A percentile compares a stretch with the other conserved stretches of the same genome.
Conservation (phyloP, 1,140 invertebrate genomes). For the Ephestia elutella region DNA sequence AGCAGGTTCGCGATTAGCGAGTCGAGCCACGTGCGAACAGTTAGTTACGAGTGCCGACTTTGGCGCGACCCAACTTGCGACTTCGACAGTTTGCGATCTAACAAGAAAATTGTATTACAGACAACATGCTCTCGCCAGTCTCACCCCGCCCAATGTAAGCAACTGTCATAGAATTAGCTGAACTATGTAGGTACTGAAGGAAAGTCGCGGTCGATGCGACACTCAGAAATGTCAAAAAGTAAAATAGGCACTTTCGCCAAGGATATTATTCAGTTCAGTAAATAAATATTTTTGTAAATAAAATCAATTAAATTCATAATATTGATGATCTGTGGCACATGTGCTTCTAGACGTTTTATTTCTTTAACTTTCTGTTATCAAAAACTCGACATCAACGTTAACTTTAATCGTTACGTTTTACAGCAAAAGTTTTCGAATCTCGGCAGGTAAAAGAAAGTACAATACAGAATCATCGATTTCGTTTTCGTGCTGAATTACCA, state of each 20-base stretch:
- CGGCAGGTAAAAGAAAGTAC: background rate
- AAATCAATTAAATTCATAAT: too few species aligned
- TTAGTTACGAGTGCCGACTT: conserved; percentile 26
- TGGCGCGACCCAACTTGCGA: conserved; percentile 19
- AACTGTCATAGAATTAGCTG: background rate
- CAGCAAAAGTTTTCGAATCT: background rate
- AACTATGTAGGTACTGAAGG: background rate
- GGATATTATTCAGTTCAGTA: too few species aligned
- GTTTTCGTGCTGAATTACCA: background rate
- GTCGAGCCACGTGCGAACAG: conserved; percentile 20
- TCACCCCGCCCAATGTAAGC: background rate
- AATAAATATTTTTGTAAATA: too few species aligned
- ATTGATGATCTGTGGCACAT: too few species aligned
- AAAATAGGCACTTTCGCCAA: too few species aligned
- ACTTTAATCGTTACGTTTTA: background rate
- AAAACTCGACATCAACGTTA: background rate
- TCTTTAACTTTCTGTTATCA: background rate
- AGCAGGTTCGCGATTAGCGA: conserved; percentile 19
- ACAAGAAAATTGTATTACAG: conserved; percentile 18
- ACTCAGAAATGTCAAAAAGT: too few species aligned
- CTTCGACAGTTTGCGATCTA: conserved; percentile 23
- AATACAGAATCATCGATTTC: background rate
- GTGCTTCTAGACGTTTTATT: background rate
- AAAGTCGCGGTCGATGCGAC: background rate
- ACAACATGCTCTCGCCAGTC: background rate